Conservation (phyloP, 2,888 invertebrate species). For the Aphrophora alni region DNA sequence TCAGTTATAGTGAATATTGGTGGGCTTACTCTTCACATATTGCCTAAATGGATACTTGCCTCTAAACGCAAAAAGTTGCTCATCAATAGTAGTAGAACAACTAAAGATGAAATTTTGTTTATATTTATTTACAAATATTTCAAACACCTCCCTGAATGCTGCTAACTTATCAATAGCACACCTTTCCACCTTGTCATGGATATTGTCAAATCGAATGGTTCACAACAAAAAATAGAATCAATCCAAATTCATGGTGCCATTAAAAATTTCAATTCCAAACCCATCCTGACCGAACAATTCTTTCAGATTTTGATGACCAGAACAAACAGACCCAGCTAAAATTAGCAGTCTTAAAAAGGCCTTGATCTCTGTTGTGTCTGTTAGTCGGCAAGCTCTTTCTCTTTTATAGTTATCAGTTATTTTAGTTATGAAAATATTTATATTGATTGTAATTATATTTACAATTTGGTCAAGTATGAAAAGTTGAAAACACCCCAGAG, state of each 20-base stretch:
- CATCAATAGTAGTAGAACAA: slow-evolving; percentile 13
- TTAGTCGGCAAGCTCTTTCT: not conserved
- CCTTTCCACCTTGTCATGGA: not conserved
- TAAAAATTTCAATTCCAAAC: slow-evolving; percentile 25
- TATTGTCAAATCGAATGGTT: slow-evolving; percentile 25
- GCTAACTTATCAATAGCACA: slow-evolving; percentile 12
- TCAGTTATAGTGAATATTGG: slow-evolving; percentile 20
- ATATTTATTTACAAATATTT: slow-evolving; percentile 10
- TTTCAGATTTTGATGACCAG: slow-evolving; percentile 26
- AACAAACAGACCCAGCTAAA: slow-evolving; percentile 15
- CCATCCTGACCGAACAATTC: slow-evolving; percentile 26
- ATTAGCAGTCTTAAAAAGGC: slow-evolving; percentile 6
- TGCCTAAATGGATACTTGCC: slow-evolving; percentile 23
- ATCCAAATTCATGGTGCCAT: not conserved
- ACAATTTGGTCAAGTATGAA: slow-evolving; percentile 20
- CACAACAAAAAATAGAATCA: slow-evolving; percentile 11
- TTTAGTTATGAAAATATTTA: slow-evolving; percentile 15
- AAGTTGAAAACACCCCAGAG: slow-evolving; percentile 18
- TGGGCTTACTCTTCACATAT: slow-evolving; percentile 22
- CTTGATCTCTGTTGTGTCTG: slow-evolving; percentile 24
- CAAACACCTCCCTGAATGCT: slow-evolving; percentile 17
- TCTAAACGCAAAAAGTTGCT: not conserved
- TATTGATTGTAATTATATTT: slow-evolving; percentile 8
- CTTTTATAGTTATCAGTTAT: not conserved
- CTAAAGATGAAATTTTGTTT: not conserved